Evolutionary conservation across 2,888 invertebrate species (phyloP).

Genomic region (Ornithoptera priamus): DNA sequence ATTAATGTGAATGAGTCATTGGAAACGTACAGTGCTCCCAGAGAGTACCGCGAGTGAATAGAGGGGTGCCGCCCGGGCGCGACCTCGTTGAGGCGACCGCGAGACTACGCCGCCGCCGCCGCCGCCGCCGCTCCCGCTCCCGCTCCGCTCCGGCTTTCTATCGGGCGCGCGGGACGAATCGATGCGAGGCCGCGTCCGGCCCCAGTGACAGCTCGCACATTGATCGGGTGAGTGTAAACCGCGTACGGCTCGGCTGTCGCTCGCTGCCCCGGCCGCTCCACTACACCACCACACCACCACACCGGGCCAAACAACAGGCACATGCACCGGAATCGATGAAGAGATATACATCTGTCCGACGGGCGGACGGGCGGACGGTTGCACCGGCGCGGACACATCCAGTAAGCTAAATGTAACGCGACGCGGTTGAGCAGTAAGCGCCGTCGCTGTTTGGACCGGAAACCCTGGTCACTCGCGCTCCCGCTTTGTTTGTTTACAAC

Average conservation of each 20-base stretch:
- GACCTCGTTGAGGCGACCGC: slow-evolving; percentile 59
- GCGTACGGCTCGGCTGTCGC: slow-evolving; percentile 32
- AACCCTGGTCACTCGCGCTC: slow-evolving; percentile 32
- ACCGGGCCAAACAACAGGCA: neutral
- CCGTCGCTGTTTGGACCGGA: neutral
- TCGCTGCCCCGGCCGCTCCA: slow-evolving; percentile 2
- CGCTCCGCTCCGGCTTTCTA: slow-evolving; percentile 53
- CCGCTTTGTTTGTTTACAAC: slow-evolving; percentile 52
- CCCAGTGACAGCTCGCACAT: slow-evolving; percentile 65
- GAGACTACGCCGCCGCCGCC: slow-evolving; percentile 52
- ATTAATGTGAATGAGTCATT: slow-evolving; percentile 31
- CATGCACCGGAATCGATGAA: too few relatives aligned
- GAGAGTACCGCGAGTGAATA: slow-evolving; percentile 37
- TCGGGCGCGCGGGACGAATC: slow-evolving; percentile 53
- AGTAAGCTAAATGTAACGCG: neutral
- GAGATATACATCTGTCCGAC: neutral
- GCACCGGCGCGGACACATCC: neutral
- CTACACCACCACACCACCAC: neutral
- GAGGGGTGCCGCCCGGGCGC: slow-evolving; percentile 56
- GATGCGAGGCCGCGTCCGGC: slow-evolving; percentile 58
- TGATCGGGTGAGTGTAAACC: slow-evolving; percentile 68
- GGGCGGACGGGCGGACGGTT: neutral
- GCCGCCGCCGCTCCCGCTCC: slow-evolving; percentile 41
- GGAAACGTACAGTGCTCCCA: slow-evolving; percentile 29
- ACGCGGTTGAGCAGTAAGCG: neutral